Evolutionary conservation across 2,113 vertebrate species (phyloP).

Genomic region (Gnathonemus longibarbis): DNA sequence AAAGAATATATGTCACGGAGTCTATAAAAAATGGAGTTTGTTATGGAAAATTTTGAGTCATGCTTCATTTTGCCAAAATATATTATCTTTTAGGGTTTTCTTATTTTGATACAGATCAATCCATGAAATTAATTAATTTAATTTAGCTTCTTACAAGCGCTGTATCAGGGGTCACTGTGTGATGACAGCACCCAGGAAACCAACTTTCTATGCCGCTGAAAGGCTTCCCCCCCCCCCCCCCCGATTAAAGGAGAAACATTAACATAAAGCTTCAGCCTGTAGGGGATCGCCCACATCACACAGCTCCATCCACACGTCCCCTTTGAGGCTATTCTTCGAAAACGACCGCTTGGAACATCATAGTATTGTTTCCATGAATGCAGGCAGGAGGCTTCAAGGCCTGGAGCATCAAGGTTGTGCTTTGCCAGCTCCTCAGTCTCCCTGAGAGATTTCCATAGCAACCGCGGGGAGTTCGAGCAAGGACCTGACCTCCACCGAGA

Average conservation of each 20-base stretch:
- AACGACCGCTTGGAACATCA: background rate
- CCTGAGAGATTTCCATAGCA: background rate
- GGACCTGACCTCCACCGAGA: background rate
- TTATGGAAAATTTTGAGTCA: background rate
- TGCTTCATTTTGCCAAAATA: background rate
- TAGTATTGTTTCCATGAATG: background rate
- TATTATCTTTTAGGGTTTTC: background rate
- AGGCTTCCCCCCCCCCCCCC: background rate
- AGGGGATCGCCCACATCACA: background rate
- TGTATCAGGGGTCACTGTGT: background rate
- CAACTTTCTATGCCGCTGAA: background rate
- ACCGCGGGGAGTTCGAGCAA: background rate
- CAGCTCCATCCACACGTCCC: background rate
- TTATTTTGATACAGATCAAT: background rate
- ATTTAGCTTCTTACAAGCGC: too few species aligned
- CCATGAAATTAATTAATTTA: background rate
- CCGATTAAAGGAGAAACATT: background rate
- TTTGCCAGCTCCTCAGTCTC: background rate
- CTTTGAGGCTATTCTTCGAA: background rate
- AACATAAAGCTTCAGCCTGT: background rate
- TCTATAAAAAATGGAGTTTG: background rate
- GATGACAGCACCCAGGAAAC: background rate
- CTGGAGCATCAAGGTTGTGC: background rate
- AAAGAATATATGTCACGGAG: background rate
- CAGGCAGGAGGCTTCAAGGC: background rate